phyloP scores from a whole-genome alignment of 2,888 invertebrate species.

The Patella ulyssiponensis region DNA sequence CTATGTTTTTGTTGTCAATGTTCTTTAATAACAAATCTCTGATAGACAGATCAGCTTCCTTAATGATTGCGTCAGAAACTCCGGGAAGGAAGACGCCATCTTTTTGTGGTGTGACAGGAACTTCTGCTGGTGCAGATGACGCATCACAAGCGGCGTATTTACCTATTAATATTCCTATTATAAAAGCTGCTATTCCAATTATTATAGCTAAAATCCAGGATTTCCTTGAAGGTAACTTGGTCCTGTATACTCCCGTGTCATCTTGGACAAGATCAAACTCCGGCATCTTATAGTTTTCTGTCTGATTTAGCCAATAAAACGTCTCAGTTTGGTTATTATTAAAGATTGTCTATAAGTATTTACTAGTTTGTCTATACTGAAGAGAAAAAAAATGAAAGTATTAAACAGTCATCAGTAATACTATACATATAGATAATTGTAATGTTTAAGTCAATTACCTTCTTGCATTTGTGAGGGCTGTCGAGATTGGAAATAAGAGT shows the following conservation, averaged over 20 bases:
- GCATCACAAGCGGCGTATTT: conserved; percentile 40
- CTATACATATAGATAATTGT: too few species aligned
- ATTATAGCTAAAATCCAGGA: conserved; percentile 12
- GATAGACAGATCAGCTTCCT: conserved; percentile 14
- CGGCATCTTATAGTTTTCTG: not conserved
- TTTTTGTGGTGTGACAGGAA: not conserved
- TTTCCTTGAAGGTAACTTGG: not conserved
- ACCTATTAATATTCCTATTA: conserved; percentile 52
- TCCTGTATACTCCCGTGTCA: not conserved
- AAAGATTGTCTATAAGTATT: too few species aligned
- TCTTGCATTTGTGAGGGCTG: too few species aligned
- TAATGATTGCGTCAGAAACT: conserved; percentile 5
- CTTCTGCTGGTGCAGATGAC: not conserved
- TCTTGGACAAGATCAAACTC: not conserved
- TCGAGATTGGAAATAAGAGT: too few species aligned
- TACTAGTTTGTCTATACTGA: too few species aligned
- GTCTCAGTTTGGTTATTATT: too few species aligned
- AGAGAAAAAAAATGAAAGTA: too few species aligned
- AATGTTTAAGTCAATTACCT: too few species aligned
- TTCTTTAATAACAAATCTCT: conserved; percentile 12
- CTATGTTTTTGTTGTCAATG: conserved; percentile 14
- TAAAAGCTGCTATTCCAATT: conserved; percentile 23
- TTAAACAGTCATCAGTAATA: too few species aligned
- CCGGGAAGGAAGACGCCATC: conserved; percentile 6
- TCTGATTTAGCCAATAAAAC: too few species aligned